Percentiles rank a stretch among this genome's conserved stretches.
Evolutionary conservation across 2,113 vertebrate species (phyloP).

Genomic region (Plectropomus leopardus): DNA sequence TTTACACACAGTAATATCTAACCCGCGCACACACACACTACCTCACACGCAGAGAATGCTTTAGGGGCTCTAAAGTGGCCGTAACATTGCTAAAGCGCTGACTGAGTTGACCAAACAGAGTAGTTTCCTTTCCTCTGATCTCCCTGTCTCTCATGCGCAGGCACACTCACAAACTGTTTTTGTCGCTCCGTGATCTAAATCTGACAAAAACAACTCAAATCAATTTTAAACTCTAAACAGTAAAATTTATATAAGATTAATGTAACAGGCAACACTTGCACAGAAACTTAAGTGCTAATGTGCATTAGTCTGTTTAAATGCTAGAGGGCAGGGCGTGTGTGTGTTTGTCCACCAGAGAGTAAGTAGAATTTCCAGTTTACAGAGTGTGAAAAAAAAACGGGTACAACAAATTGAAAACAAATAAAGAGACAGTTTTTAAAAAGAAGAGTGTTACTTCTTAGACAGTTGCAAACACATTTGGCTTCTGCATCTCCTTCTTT

Average conservation of each 20-base stretch:
- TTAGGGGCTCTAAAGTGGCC: conserved; percentile 76
- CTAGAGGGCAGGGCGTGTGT: background rate
- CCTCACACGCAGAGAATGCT: conserved; percentile 60
- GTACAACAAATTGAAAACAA: conserved; percentile 29
- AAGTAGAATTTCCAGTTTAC: conserved; percentile 26
- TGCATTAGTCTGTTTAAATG: conserved; percentile 12
- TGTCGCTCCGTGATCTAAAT: background rate
- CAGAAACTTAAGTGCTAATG: background rate
- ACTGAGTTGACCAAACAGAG: conserved; percentile 73
- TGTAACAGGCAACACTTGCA: background rate
- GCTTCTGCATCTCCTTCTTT: conserved; percentile 62
- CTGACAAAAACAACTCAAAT: conserved; percentile 4
- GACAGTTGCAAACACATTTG: conserved; percentile 76
- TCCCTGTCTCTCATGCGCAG: conserved; percentile 46
- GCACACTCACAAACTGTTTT: conserved; percentile 9
- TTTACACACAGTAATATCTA: conserved; percentile 18
- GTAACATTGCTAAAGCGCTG: conserved; percentile 76
- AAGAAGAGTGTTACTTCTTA: conserved; percentile 61
- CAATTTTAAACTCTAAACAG: background rate
- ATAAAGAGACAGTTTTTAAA: conserved; percentile 32
- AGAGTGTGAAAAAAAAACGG: conserved; percentile 19
- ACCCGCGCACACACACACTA: conserved; percentile 42
- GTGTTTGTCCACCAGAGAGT: background rate
- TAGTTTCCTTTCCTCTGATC: conserved; percentile 64
- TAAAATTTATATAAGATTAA: conserved; percentile 2